Evolutionary conservation across 2,888 invertebrate genomes (phyloP), one percentile per base, ranked within the genome.

Genomic region (Rhyacophila evoluta): DNA sequence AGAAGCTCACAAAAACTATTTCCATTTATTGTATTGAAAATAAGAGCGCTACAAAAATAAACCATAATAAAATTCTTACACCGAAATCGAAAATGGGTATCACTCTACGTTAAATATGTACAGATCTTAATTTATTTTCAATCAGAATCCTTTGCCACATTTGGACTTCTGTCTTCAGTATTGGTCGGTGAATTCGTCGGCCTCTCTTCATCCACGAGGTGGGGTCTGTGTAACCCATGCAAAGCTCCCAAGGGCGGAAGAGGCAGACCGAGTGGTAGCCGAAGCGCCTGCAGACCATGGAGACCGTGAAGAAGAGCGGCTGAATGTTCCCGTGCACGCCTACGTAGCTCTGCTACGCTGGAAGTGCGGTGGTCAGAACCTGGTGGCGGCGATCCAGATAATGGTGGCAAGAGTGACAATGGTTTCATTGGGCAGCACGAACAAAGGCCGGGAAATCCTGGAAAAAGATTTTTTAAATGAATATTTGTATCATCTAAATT

Each of bases 301-400:
- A 95, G 87, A 38, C 93, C 93, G 85, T 95, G 95, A 74, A 95
- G 87, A 27, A 96, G 88, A 0, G 97, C 97, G 0, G 98, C 97
- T 0, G 97, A 96, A 87, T 98, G 98, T 85, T 98, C 98, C 87
- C 98, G 96, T 0, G 98, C 98, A 86, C 97, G 97, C 75, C 98
- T 92, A 5, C 98, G 91, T 67, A 98, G 90, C 84, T 98, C 98
- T 0, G 97, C 97, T 19, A 98, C 96, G 86, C 97, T 97, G 83
- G 95, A 94, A 3, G 95, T 94, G 39, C 95, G 91, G 38, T 95
- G 94, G 86, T 95, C 95, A 82, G 91, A 89, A 79, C 73, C 76
- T 81, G 55, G 84, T 85, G 76, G 86, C 85, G 80, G 86, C 92
- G 4, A 95, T 94, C 85, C 95, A 95, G 85, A 95, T 0, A 95